Conservation (phyloP, 1,140 invertebrate genomes). For the Hesperophylax magnus region DNA sequence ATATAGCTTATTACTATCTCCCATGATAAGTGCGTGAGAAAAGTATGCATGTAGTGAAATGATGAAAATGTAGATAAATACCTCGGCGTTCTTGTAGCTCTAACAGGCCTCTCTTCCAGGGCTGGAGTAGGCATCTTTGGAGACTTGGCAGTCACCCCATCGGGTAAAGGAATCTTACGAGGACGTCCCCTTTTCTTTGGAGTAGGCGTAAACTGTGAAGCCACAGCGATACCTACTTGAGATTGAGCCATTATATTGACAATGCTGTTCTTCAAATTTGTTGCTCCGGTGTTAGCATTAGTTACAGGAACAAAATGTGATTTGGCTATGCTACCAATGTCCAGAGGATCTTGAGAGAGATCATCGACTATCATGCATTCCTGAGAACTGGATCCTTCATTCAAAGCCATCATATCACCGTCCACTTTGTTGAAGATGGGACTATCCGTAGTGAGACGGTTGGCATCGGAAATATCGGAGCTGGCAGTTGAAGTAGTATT, state of each 20-base stretch:
- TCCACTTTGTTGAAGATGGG: slow-evolving; percentile 59
- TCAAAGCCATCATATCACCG: slow-evolving; percentile 64
- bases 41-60: too few species aligned
- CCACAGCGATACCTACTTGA: background rate
- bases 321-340: slow-evolving; percentile 62
- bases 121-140: slow-evolving; percentile 63
- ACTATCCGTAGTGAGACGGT: slow-evolving; percentile 48
- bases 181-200: slow-evolving; percentile 69
- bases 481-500: slow-evolving; percentile 62
- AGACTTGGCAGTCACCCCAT: slow-evolving; percentile 59
- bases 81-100: slow-evolving; percentile 66
- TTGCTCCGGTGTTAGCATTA: background rate
- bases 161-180: slow-evolving; percentile 65
- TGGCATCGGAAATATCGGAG: slow-evolving; percentile 55
- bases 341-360: slow-evolving; percentile 66
- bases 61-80: slow-evolving; percentile 54
- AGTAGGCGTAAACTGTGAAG: slow-evolving; percentile 61
- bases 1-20: too few species aligned
- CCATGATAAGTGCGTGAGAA: too few species aligned
- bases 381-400: slow-evolving; percentile 66
- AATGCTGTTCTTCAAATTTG: slow-evolving; percentile 46
- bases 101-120: slow-evolving; percentile 66
- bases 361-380: slow-evolving; percentile 65
- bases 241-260: slow-evolving; percentile 49
- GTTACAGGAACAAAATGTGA: slow-evolving; percentile 54